Evolutionary conservation across 2,113 vertebrate genomes (phyloP).

Genomic region (Astatotilapia flaviijosephi): DNA sequence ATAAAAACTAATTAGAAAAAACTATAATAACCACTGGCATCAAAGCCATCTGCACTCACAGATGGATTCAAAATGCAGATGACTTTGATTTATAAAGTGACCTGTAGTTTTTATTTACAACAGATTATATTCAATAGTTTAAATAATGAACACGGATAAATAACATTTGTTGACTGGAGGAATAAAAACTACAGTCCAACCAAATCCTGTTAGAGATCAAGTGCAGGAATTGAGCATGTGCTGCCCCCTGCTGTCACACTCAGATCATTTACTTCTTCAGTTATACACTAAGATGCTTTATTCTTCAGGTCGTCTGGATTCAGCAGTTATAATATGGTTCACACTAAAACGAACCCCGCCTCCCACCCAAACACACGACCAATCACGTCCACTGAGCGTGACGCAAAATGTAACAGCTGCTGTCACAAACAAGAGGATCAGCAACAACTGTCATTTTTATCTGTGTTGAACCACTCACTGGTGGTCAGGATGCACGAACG

Average conservation of each 20-base stretch:
- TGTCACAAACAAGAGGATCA: not conserved
- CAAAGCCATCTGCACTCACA: not conserved
- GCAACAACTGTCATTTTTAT: not conserved
- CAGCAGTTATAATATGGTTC: not conserved
- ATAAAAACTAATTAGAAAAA: not conserved
- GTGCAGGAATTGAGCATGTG: not conserved
- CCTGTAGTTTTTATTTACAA: not conserved
- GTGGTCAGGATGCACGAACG: not conserved
- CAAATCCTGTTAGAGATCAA: not conserved
- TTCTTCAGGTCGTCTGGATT: not conserved
- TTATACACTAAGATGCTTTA: not conserved
- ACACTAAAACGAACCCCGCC: not conserved
- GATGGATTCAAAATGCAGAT: not conserved
- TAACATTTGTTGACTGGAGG: not conserved
- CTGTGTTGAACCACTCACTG: not conserved
- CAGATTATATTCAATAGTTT: not conserved
- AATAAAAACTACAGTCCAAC: not conserved
- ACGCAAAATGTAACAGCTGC: not conserved
- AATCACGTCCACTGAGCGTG: not conserved
- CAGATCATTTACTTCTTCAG: not conserved
- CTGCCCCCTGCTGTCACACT: slow-evolving; percentile 49
- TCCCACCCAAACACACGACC: not conserved
- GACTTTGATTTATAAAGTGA: not conserved
- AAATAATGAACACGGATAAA: not conserved
- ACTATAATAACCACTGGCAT: not conserved